These are phyloP conservation scores for Prinia subflava DNA, from an alignment of 2,113 vertebrate species.

Conservation along the genomic window DNA sequence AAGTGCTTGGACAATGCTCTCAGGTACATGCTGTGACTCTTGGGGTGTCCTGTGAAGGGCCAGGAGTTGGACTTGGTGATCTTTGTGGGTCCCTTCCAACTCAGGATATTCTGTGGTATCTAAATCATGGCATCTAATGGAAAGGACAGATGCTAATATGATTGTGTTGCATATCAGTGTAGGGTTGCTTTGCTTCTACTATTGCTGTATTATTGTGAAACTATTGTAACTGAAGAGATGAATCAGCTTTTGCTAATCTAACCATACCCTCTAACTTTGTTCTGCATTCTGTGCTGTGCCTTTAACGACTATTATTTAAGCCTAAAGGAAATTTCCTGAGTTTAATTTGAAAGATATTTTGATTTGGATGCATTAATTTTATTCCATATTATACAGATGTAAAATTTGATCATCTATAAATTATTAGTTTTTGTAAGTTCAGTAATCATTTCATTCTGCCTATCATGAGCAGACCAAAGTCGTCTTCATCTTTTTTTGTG, in stretches of 20 bases:
- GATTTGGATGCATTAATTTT: neutral
- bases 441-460: neutral
- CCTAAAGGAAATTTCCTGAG: neutral
- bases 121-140: neutral
- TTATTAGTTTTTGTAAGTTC: neutral
- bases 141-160: neutral
- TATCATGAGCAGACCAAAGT: neutral
- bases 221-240: neutral
- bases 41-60: no score
- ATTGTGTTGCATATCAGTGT: neutral
- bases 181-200: neutral
- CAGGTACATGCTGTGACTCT: neutral
- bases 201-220: neutral
- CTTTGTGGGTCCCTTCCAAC: neutral
- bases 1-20: neutral
- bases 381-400: neutral
- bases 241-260: neutral
- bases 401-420: neutral
- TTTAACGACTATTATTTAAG: neutral
- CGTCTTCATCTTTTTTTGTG: neutral
- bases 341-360: neutral
- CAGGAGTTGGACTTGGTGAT: accelerated
- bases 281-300: neutral
- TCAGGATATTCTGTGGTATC: neutral
- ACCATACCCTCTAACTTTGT: neutral